Conservation (phyloP, 2,797 vertebrate species). For the Apodemus agrarius region DNA sequence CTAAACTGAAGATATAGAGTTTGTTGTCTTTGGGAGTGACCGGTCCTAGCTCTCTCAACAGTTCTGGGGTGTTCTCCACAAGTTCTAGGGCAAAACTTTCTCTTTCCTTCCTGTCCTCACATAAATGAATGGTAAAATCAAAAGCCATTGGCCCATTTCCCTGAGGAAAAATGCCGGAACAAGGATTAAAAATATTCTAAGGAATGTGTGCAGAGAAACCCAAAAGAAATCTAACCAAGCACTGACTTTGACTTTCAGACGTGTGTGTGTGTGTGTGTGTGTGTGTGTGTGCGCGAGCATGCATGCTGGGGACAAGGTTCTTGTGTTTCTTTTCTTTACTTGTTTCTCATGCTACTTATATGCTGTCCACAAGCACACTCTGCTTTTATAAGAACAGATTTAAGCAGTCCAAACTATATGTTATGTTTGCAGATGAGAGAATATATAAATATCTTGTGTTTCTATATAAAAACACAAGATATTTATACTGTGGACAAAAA, state of each 20-base stretch:
- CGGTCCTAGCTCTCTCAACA: background rate
- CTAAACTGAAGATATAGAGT: background rate
- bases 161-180: background rate
- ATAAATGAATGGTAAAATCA: background rate
- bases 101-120: background rate
- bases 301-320: background rate
- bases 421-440: background rate
- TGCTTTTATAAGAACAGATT: background rate
- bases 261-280: background rate
- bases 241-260: background rate
- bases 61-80: background rate
- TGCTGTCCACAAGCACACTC: background rate
- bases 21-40: background rate
- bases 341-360: background rate
- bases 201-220: background rate
- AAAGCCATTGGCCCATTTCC: background rate
- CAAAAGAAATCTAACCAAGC: background rate
- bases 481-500: background rate
- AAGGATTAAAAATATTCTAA: background rate
- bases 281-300: background rate
- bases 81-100: background rate
- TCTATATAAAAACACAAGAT: slow-evolving; percentile 23
- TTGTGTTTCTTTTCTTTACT: background rate
- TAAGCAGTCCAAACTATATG: background rate
- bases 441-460: background rate